Evolutionary conservation across 2,888 invertebrate species (phyloP).

Genomic region (Ophioninae sp.): DNA sequence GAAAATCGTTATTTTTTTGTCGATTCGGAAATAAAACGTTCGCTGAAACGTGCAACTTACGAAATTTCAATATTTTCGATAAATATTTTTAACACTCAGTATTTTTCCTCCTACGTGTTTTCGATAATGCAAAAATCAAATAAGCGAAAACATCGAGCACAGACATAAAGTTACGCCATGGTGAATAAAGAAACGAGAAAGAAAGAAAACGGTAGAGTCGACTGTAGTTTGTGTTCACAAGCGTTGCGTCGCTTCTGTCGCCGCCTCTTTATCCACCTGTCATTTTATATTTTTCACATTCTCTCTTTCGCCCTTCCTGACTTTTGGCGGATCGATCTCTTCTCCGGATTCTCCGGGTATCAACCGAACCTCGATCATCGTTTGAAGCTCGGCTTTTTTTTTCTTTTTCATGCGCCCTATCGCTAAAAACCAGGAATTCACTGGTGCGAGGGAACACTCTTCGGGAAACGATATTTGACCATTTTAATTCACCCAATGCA

Average conservation of each 20-base stretch:
- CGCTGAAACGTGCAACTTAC: too few relatives aligned
- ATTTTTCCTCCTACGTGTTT: too few relatives aligned
- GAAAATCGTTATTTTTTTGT: too few relatives aligned
- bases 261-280: neutral
- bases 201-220: slow-evolving; percentile 9
- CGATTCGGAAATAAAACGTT: too few relatives aligned
- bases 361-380: slow-evolving; percentile 51
- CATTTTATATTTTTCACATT: slow-evolving; percentile 55
- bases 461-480: neutral
- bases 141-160: neutral
- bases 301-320: slow-evolving; percentile 60
- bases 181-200: slow-evolving; percentile 23
- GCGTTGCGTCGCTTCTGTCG: slow-evolving; percentile 34
- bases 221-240: slow-evolving; percentile 16
- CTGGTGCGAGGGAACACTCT: neutral
- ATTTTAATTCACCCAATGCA: too few relatives aligned
- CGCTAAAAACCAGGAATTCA: neutral
- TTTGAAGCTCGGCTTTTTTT: neutral
- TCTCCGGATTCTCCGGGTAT: slow-evolving; percentile 53
- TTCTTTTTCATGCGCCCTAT: neutral
- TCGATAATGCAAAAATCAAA: too few relatives aligned
- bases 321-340: slow-evolving; percentile 51
- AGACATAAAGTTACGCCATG: neutral
- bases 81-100: too few relatives aligned
- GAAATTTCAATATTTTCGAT: too few relatives aligned